Evolutionary conservation across 2,113 vertebrate genomes (phyloP), one percentile per base, ranked within the genome.

Genomic region (Salminus brasiliensis): DNA sequence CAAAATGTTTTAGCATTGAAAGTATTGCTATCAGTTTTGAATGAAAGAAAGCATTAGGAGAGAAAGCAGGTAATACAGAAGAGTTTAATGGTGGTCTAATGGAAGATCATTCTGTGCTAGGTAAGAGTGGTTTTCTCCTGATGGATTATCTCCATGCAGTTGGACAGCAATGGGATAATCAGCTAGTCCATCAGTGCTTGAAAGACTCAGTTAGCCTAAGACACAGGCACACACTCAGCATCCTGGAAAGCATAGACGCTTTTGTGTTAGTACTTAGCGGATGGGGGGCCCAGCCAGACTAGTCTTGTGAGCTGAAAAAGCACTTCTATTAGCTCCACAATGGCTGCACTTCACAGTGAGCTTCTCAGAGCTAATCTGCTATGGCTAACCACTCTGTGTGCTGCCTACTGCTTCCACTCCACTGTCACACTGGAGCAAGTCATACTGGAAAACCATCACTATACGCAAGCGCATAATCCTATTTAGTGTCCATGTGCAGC

Each of bases 241-340:
- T 67, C 49, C 53, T 68, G 60, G 39, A 71, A 62, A 71, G 43
- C 55, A 72, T 76, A 76, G 80, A 57, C 27, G 52, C 76, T 72
- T 79, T 79, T 79, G 76, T 72, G 68, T 5, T 29, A 70, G 55
- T 16, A 23, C 68, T 72, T 47, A 63, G 76, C 27, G 68, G 39
- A 76, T 67, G 27, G 67, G 73, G 39, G 59, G 57, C 73, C 74
- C 62, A 76, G 30, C 45, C 74, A 77, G 27, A 72, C 74, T 47
- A 32, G 57, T 59, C 32, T 68, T 77, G 52, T 49, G 69, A 67
- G 68, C 45, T 63, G 69, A 72, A 77, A 72, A 49, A 41, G 59
- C 45, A 60, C 80, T 82, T 81, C 36, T 60, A 72, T 73, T 45
- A 73, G 60, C 49, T n/a, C 47, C 74, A 77, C 69, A 66, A 77